Base-by-base conservation (phyloP, 2,888 invertebrate genomes). In the Perithous albicinctus region DNA sequence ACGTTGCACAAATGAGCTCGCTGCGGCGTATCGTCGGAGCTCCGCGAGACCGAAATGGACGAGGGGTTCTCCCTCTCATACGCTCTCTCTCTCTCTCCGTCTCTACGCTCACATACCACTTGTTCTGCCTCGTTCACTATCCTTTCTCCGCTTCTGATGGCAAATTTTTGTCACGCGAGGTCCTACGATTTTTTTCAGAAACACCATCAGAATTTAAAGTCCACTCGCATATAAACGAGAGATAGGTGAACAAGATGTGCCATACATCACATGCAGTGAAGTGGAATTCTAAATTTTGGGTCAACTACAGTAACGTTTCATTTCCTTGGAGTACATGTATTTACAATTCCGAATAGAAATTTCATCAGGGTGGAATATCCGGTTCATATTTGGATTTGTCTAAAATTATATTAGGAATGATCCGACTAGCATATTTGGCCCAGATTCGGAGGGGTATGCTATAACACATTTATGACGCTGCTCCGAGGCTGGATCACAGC, bases 1-100 rank as follows among this genome's bases (percentile, higher is more conserved):
- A 87, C 89, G 84, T 85, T 84, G 80, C 85, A 84, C 86, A 86
- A 88, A 87, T 87, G 88, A 89, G 87, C 85, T 85, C 87, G 87
- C 85, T 78, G 79, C 85, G 82, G 81, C 86, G 85, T 87, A 85
- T 86, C 87, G 82, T 77, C 80, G 84, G 56, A 74, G 70, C 75
- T 78, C 59, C 69, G 63, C 64, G 70, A 75, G 69, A 82, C 82
- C 70, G 67, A 84, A 85, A 86, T 82, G 81, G 79, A 77, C 78
- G 78, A 83, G 82, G 80, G 77, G 72, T 67, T 67, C 76, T 70
- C n/a, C n/a, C n/a, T n/a, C n/a, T n/a, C n/a, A n/a, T n/a, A n/a
- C n/a, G n/a, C n/a, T n/a, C n/a, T n/a, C n/a, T n/a, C n/a, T n/a
- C n/a, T n/a, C n/a, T n/a, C n/a, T n/a, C n/a, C n/a, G n/a, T n/a